Evolutionary conservation across 2,113 vertebrate genomes (phyloP), one percentile per base, ranked within the genome.

Genomic region (Hassar affinis): DNA sequence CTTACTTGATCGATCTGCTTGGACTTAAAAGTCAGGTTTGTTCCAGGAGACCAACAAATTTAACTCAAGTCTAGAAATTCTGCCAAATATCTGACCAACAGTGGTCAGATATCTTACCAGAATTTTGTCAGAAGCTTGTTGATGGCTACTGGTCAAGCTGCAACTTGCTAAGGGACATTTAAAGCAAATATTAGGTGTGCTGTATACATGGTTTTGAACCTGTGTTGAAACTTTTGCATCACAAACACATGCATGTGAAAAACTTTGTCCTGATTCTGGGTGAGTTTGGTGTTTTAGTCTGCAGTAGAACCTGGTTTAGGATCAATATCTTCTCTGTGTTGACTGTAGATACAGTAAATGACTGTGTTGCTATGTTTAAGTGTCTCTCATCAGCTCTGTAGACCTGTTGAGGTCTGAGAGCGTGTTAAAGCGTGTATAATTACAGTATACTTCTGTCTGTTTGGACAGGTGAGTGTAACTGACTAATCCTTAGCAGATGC

Each of bases 391-490:
- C 9, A 7, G 17, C 33, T 25, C 33, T 38, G 52, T n/a, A 57
- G 75, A 56, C 52, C 20, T 14, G 14, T 1, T 77, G 7, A 77
- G 14, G 25, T 27, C 3, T 64, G 27, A 15, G 59, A 33, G 14
- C 27, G 14, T 64, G 7, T 77, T 33, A 11, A 52, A 76, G 27
- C 33, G 2, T 78, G 35, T 15, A 30, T 30, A 27, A 79, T 66
- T 35, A 66, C 45, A 80, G 78, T 35, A 64, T 17, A 10, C 17
- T 68, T 49, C 22, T n/a, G 69, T 72, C 69, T 78, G 54, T n/a
- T 59, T 42, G 54, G 35, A 6, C 54, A 51, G 45, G 25, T 27
- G 56, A 45, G 64, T 27, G 33, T 12, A 27, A n/a, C 42, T 47
- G 69, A 56, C 30, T 54, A 18, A n/a, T 80, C 49, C 51, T 45